Evolutionary conservation across 2,113 vertebrate genomes (phyloP), one percentile per base, ranked within the genome.

Genomic region (Siniperca chuatsi): DNA sequence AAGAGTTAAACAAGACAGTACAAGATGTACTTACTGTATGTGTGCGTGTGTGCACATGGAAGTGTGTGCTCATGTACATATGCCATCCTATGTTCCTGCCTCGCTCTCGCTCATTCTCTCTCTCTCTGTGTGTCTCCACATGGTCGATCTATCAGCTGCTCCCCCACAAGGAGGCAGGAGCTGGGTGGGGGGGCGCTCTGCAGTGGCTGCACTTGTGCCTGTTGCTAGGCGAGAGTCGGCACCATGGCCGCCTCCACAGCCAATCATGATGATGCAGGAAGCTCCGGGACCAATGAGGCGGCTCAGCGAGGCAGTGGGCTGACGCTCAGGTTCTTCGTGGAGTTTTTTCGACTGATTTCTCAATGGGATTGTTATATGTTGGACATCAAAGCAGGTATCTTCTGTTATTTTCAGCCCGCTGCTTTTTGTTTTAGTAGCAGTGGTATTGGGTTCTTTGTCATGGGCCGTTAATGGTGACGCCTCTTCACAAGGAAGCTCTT

Each of bases 161-260:
- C 85, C 76, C 85, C 83, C 85, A 72, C 81, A 80, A 16, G n/a
- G 77, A 77, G 57, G 58, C 50, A 68, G 76, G 54, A 35, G 23
- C 13, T 20, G 54, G 37, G 18, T 8, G 11, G 21, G 21, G 12
- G 48, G 35, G 6, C n/a, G 35, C 77, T 85, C 80, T 72, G 78
- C 78, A 57, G 86, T 35, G 54, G 81, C 77, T 79, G 74, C 79
- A 52, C 86, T 88, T 10, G 62, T 82, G 90, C 83, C 91, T 94
- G 93, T 93, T 94, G 91, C 93, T 92, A 94, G 92, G 92, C 82
- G 83, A 92, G 88, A 90, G 79, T 74, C 61, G 33, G 79, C 77
- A 66, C 62, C 29, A 44, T 1, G 73, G 57, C 70, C 29, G 35
- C 86, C 86, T 80, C 64, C 66, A 13, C 83, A 81, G 86, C 93